Percentiles rank a stretch among this genome's conserved stretches.
These are phyloP conservation scores for Calcarius ornatus DNA, from an alignment of 2,113 vertebrate species.

Conservation along the genomic window DNA sequence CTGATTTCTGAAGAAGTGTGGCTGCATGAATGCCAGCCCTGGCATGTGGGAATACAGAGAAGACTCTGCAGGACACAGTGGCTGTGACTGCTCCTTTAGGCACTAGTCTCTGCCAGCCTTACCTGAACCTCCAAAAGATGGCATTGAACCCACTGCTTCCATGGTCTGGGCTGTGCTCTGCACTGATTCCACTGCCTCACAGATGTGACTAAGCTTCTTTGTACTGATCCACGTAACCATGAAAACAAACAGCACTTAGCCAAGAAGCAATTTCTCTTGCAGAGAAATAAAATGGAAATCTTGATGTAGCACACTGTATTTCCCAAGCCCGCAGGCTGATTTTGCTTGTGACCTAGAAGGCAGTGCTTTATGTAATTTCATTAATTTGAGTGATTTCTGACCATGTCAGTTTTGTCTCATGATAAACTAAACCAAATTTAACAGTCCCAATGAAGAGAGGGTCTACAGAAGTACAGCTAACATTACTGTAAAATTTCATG, in stretches of 20 bases:
- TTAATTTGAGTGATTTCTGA: not conserved
- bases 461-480: not conserved
- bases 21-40: not conserved
- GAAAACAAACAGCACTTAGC: not conserved
- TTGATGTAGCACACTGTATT: not conserved
- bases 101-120: not conserved
- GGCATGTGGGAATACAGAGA: rapidly evolving
- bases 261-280: not conserved
- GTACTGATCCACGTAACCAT: not conserved
- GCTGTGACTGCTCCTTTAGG: not conserved
- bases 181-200: not conserved
- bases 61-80: not conserved
- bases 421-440: not conserved
- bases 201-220: not conserved
- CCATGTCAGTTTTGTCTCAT: not conserved
- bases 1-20: not conserved
- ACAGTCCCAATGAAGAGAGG: not conserved
- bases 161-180: rapidly evolving
- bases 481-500: not conserved
- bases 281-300: not conserved
- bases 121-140: not conserved
- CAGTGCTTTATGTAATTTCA: not conserved
- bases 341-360: not conserved
- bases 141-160: not conserved
- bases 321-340: not conserved